Evolutionary conservation across 2,888 invertebrate genomes (phyloP).

Genomic region (Catotricha subobsoleta): DNA sequence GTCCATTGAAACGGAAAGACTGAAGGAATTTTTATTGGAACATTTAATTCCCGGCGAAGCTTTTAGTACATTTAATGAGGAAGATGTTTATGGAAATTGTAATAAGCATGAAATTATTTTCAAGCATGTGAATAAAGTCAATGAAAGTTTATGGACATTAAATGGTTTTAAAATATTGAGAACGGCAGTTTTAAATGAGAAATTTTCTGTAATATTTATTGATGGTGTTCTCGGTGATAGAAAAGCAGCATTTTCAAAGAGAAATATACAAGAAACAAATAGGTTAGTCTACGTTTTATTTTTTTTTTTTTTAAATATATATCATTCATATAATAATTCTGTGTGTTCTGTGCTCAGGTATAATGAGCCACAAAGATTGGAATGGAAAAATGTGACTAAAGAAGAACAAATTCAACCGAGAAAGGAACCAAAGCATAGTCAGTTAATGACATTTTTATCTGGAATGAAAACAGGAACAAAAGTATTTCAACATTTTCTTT

Average conservation of each 20-base stretch:
- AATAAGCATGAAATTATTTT: slow-evolving; percentile 31
- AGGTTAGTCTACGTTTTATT: slow-evolving; percentile 18
- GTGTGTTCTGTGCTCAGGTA: not conserved
- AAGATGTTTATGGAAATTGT: slow-evolving; percentile 30
- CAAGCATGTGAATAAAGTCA: slow-evolving; percentile 26
- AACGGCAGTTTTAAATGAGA: slow-evolving; percentile 25
- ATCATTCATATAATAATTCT: not conserved
- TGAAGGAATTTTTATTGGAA: slow-evolving; percentile 39
- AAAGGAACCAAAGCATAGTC: slow-evolving; percentile 22
- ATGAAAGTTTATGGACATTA: slow-evolving; percentile 24
- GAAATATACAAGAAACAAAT: slow-evolving; percentile 30
- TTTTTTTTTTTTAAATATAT: not conserved
- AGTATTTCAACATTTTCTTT: slow-evolving; percentile 43
- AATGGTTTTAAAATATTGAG: slow-evolving; percentile 28
- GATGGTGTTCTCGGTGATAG: slow-evolving; percentile 30
- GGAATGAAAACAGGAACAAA: slow-evolving; percentile 43
- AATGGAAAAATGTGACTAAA: slow-evolving; percentile 19
- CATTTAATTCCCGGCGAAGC: slow-evolving; percentile 39
- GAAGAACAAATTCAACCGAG: slow-evolving; percentile 20
- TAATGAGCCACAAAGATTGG: slow-evolving; percentile 16
- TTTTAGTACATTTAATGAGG: slow-evolving; percentile 30
- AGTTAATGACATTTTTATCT: slow-evolving; percentile 32
- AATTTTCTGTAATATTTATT: slow-evolving; percentile 26
- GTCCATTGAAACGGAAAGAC: slow-evolving; percentile 32
- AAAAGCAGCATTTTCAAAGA: slow-evolving; percentile 27